These are phyloP conservation scores for Tarsius wallacei DNA, from an alignment of 2,797 vertebrate genomes.

Conservation along the genomic window DNA sequence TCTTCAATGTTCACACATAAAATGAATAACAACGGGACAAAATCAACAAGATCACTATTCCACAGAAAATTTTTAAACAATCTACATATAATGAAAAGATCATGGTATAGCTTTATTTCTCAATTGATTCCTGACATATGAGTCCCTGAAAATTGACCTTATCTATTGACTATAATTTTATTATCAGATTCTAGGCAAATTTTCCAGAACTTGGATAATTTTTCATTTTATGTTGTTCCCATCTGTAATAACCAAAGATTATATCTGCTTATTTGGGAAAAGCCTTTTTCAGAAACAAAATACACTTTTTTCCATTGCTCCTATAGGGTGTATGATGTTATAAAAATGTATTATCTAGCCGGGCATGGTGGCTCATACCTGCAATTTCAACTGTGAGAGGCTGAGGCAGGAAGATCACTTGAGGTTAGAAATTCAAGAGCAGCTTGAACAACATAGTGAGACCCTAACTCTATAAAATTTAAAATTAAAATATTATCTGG, in stretches of 20 bases:
- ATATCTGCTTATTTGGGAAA: neutral
- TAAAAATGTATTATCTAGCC: neutral
- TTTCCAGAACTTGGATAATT: neutral
- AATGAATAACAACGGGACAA: neutral
- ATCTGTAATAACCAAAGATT: slow-evolving; percentile 54
- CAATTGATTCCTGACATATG: slow-evolving; percentile 53
- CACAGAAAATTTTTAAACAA: neutral
- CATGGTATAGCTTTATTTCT: slow-evolving; percentile 9
- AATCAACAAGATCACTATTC: neutral
- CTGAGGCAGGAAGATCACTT: too few relatives aligned
- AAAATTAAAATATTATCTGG: too few relatives aligned
- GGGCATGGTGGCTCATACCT: too few relatives aligned
- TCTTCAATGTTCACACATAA: neutral
- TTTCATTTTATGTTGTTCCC: slow-evolving; percentile 21
- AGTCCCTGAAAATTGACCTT: slow-evolving; percentile 65
- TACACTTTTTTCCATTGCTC: neutral
- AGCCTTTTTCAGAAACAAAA: slow-evolving; percentile 29
- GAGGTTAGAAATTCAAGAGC: too few relatives aligned
- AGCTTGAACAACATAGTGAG: too few relatives aligned
- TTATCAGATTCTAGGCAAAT: slow-evolving; percentile 67
- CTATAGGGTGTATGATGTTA: neutral
- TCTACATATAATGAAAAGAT: neutral
- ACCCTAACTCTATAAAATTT: too few relatives aligned
- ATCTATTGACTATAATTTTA: slow-evolving; percentile 54
- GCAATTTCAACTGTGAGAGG: too few relatives aligned